Base-by-base conservation (phyloP, 2,113 vertebrate species). In the Hippopotamus amphibius region DNA sequence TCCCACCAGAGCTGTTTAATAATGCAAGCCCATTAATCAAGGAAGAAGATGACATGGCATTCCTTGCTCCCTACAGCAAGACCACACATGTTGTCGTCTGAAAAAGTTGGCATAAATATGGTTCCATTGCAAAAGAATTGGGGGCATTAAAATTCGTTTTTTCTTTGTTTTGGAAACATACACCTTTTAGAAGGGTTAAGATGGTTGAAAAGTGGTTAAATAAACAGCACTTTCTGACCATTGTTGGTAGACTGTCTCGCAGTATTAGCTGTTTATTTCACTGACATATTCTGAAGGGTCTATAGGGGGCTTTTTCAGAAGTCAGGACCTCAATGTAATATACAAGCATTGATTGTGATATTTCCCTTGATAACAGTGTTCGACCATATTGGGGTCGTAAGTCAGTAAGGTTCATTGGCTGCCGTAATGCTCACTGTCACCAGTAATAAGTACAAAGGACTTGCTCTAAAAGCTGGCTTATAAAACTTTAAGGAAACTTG, bases 401-500 rank as follows among this genome's bases (percentile, higher is more conserved):
- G 99, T 98, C 98, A 99, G 98, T 98, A 98, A 98, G 99, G 99
- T 99, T 99, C 99, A 99, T 98, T 99, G 99, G 98, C 98, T 97
- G 98, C 97, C 91, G 87, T 98, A 98, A 98, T 98, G 98, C 98
- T 99, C 98, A 97, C 98, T 99, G 99, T 99, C 99, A 98, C 98
- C 99, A 98, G 98, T 99, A 99, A 99, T 99, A 98, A 99, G 99
- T 98, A 98, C 98, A 98, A 98, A 99, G 99, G 99, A 98, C 99
- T 98, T 97, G 98, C 99, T 99, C 99, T 99, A 99, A 99, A 99
- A 99, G 99, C 99, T 97, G 98, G 98, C 99, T 99, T 99, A 99
- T 99, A 99, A 99, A 99, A 99, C 98, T 99, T 99, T 99, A 98
- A 99, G 99, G 98, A 98, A 99, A 99, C 99, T 99, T 98, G 98